phyloP scores from a whole-genome alignment of 2,888 invertebrate species.

The Nysson spinosus region DNA sequence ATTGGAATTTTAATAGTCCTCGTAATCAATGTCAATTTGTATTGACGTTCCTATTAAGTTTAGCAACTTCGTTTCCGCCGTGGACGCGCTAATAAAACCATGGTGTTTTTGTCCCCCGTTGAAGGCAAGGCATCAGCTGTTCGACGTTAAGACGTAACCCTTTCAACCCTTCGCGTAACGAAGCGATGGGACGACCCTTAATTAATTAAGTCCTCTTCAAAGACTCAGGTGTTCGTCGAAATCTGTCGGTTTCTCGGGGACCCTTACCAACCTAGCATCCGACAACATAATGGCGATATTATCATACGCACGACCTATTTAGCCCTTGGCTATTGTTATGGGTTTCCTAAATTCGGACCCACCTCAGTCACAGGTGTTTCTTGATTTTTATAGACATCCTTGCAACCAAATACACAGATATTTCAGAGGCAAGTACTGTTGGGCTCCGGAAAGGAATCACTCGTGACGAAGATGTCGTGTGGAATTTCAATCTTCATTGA shows the following conservation, averaged over 20 bases:
- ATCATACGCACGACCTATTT: conserved; percentile 77
- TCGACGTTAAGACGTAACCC: conserved; percentile 65
- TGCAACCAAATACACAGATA: not conserved
- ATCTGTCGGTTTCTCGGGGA: conserved; percentile 68
- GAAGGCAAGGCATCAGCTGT: conserved; percentile 69
- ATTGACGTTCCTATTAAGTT: conserved; percentile 13
- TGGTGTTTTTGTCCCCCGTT: conserved; percentile 30
- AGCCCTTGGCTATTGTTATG: conserved; percentile 58
- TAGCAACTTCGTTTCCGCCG: conserved; percentile 25
- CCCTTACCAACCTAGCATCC: conserved; percentile 54
- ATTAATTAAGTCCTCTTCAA: conserved; percentile 76
- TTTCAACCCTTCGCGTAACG: conserved; percentile 66
- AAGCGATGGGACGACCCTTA: conserved; percentile 67
- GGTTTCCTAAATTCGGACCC: conserved; percentile 58
- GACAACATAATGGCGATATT: conserved; percentile 74
- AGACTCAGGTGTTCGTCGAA: conserved; percentile 75
- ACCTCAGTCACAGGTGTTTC: conserved; percentile 62
- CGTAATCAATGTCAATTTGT: conserved; percentile 22
- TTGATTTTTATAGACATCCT: conserved; percentile 6
- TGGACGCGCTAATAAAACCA: conserved; percentile 38
- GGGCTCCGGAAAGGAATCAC: no score
- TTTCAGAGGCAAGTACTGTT: no score
- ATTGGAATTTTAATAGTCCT: conserved; percentile 11
- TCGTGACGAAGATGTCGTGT: no score
- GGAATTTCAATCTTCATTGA: no score